A percentile compares a stretch with the other conserved stretches of the same genome.
phyloP scores from a whole-genome alignment of 1,140 invertebrate species.

The Lepidurus packardi region DNA sequence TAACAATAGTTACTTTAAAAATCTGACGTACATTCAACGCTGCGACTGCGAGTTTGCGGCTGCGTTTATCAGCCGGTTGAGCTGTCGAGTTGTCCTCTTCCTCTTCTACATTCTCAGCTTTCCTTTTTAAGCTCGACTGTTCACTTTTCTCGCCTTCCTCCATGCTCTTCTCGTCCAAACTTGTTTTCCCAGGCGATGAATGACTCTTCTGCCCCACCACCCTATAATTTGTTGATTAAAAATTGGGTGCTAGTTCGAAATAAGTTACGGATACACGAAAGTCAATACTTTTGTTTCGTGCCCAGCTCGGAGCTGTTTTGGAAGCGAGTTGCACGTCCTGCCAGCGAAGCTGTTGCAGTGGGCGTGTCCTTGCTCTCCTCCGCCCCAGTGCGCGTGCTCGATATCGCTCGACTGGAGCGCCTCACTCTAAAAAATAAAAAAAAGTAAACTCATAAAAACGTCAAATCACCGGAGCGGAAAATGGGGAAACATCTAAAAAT shows the following conservation, averaged over 20 bases:
- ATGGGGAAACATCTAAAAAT: no score
- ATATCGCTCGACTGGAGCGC: neutral
- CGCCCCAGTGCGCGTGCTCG: neutral
- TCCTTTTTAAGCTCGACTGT: neutral
- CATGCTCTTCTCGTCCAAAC: neutral
- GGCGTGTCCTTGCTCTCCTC: neutral
- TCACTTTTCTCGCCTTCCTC: neutral
- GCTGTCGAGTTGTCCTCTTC: neutral
- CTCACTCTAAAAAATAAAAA: neutral
- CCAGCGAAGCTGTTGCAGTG: neutral
- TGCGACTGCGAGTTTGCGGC: neutral
- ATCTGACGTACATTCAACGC: neutral
- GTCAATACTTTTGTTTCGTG: slow-evolving; percentile 31
- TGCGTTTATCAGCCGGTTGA: neutral
- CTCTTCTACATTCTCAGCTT: neutral
- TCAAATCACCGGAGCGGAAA: neutral
- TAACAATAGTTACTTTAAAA: neutral
- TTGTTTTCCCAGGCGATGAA: neutral
- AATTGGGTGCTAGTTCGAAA: neutral
- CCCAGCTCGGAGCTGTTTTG: slow-evolving; percentile 29
- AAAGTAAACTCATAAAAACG: neutral
- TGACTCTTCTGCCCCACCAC: neutral
- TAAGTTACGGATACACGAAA: neutral
- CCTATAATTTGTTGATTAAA: neutral
- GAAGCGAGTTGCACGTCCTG: slow-evolving; percentile 26